These are phyloP conservation scores for Cephalopachus bancanus DNA, from an alignment of 2,797 vertebrate species.

Conservation along the genomic window DNA sequence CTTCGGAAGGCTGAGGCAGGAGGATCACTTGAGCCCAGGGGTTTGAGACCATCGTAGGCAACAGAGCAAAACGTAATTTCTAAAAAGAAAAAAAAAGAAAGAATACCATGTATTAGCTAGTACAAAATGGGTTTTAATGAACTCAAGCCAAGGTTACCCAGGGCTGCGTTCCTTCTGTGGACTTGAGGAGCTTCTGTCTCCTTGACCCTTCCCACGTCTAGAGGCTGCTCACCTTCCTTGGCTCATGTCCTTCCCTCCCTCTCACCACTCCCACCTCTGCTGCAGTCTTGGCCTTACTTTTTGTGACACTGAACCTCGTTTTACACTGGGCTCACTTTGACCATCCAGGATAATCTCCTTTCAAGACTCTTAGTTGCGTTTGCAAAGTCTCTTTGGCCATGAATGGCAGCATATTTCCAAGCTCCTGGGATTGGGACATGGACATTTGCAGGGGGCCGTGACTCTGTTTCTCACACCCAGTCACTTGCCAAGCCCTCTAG, in stretches of 20 bases:
- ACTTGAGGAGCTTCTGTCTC: not conserved
- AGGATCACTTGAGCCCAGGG: no score
- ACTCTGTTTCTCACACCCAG: not conserved
- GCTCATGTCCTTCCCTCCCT: not conserved
- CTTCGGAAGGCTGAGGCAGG: no score
- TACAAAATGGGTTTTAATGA: not conserved
- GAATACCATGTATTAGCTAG: not conserved
- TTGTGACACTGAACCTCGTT: not conserved
- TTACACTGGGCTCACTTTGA: not conserved
- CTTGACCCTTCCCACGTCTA: not conserved
- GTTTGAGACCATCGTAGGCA: no score
- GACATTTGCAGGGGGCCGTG: not conserved
- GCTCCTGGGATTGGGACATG: not conserved
- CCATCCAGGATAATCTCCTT: not conserved
- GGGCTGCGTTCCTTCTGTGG: not conserved
- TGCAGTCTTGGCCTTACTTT: not conserved
- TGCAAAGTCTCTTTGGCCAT: not conserved
- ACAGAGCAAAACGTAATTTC: no score
- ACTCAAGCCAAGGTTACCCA: not conserved
- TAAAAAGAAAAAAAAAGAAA: no score
- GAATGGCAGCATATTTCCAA: not conserved
- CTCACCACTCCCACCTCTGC: not conserved
- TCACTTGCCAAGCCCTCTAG: not conserved
- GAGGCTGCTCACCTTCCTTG: not conserved
- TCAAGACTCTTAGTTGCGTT: not conserved